Percentiles rank a stretch among this genome's conserved stretches.
Evolutionary conservation across 2,888 invertebrate genomes (phyloP).

Genomic region (Gnatocerus cornutus): DNA sequence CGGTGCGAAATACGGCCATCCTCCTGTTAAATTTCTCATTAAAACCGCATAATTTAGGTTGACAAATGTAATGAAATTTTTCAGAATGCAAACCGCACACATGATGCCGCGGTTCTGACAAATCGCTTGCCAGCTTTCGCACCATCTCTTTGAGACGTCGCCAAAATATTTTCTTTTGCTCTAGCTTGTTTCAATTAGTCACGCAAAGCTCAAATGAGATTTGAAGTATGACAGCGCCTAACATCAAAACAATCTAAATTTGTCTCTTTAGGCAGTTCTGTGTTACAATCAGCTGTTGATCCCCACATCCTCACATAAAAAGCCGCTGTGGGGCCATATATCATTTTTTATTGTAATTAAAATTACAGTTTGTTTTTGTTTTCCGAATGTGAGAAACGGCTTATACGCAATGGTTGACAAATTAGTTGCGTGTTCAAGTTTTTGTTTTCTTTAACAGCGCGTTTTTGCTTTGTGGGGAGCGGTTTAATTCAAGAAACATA

Average conservation of each 20-base stretch:
- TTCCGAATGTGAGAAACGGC: conserved; percentile 33
- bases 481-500: conserved; percentile 37
- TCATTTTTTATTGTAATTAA: conserved; percentile 46
- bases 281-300: conserved; percentile 39
- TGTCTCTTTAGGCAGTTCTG: conserved; percentile 52
- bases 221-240: conserved; percentile 50
- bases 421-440: conserved; percentile 39
- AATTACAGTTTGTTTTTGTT: conserved; percentile 44
- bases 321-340: conserved; percentile 20
- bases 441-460: conserved; percentile 19
- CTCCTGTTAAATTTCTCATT: not conserved
- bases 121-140: conserved; percentile 61
- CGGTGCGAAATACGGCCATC: not conserved
- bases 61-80: conserved; percentile 29
- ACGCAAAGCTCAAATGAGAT: conserved; percentile 58
- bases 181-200: conserved; percentile 65
- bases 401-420: conserved; percentile 39
- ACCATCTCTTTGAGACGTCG: conserved; percentile 62
- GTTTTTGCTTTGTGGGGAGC: conserved; percentile 28
- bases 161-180: conserved; percentile 55
- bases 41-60: conserved; percentile 13
- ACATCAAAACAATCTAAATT: conserved; percentile 61
- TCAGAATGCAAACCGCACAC: conserved; percentile 19
- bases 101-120: conserved; percentile 55
- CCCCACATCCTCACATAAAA: conserved; percentile 22